phyloP scores from a whole-genome alignment of 2,888 invertebrate genomes.

The Coremacera marginata region DNA sequence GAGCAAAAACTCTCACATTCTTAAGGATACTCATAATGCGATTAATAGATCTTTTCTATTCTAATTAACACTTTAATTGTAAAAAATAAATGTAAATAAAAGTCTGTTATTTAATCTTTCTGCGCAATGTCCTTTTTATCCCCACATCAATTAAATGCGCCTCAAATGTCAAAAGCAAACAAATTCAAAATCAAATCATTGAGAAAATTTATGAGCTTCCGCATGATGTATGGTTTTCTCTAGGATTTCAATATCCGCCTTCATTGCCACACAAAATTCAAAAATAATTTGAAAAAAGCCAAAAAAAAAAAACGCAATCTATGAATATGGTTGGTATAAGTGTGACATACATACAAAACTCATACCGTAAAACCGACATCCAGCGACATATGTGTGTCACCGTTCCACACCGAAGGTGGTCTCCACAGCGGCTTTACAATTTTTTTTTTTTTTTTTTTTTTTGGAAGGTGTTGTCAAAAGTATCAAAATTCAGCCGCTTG shows the following conservation, averaged over 20 bases:
- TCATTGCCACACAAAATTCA: neutral
- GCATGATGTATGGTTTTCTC: conserved; percentile 20
- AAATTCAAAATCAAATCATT: neutral
- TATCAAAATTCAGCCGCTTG: conserved; percentile 29
- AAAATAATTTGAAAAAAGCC: too few species aligned
- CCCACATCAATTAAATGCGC: neutral
- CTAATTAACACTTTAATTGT: too few species aligned
- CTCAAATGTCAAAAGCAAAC: conserved; percentile 17
- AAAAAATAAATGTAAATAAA: too few species aligned
- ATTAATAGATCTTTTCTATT: too few species aligned
- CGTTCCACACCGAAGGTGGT: too few species aligned
- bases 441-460: too few species aligned
- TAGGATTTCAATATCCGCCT: neutral
- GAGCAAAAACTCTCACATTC: too few species aligned
- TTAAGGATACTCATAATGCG: too few species aligned
- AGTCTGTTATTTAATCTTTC: too few species aligned
- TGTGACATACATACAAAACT: neutral
- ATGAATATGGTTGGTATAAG: neutral
- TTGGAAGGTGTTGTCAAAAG: conserved; percentile 30
- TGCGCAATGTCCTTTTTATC: neutral
- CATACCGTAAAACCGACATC: too few species aligned
- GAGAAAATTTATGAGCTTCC: conserved; percentile 21
- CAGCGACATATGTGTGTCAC: neutral
- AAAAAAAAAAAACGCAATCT: too few species aligned
- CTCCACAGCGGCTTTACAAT: neutral